These are phyloP conservation scores for Listronotus bonariensis DNA, from an alignment of 1,140 invertebrate genomes.

Conservation along the genomic window DNA sequence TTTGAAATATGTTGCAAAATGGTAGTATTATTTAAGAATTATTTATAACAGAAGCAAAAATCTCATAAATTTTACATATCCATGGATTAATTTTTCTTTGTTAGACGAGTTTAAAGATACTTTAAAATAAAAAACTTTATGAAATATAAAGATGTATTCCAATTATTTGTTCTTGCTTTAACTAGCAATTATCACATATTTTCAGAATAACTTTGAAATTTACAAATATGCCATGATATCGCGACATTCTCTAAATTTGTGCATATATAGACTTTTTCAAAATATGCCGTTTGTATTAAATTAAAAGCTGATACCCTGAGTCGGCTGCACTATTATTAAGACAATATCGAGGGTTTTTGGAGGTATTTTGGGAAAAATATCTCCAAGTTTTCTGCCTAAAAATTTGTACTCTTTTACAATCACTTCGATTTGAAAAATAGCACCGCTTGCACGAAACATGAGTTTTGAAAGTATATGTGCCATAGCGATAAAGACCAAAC, in stretches of 20 bases:
- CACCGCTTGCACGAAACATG: not conserved
- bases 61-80: too few relatives aligned
- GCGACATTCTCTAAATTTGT: slow-evolving; percentile 23
- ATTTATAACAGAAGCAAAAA: too few relatives aligned
- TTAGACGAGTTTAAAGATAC: too few relatives aligned
- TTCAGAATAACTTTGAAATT: slow-evolving; percentile 14
- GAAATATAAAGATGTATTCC: too few relatives aligned
- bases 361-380: slow-evolving; percentile 25
- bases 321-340: slow-evolving; percentile 2
- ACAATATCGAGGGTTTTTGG: slow-evolving; percentile 9
- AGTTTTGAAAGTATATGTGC: slow-evolving; percentile 4
- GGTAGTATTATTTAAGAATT: too few relatives aligned
- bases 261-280: slow-evolving; percentile 14
- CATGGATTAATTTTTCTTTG: too few relatives aligned
- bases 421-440: not conserved
- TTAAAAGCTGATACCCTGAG: slow-evolving; percentile 13
- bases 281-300: slow-evolving; percentile 17
- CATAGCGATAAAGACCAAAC: slow-evolving; percentile 20
- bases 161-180: not conserved
- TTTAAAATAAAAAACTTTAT: too few relatives aligned
- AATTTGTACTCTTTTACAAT: slow-evolving; percentile 21
- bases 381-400: slow-evolving; percentile 19
- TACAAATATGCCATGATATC: slow-evolving; percentile 7
- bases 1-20: too few relatives aligned
- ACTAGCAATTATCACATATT: not conserved